Conservation (phyloP, 2,888 invertebrate genomes). For the Abscondita cerata region DNA sequence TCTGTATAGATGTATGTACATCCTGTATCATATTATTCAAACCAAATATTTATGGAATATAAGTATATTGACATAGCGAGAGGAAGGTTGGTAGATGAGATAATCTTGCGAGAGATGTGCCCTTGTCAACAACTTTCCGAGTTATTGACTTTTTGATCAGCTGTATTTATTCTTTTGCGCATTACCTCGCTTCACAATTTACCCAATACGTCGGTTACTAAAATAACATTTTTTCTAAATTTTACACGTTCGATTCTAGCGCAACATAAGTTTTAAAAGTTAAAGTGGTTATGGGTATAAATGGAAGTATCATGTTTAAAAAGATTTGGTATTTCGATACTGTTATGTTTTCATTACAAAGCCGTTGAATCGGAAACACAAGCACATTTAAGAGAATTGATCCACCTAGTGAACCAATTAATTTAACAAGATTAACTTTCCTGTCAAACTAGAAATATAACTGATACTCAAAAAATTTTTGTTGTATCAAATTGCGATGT, state of each 20-base stretch:
- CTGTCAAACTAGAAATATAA: slow-evolving; percentile 51
- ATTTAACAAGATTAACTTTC: slow-evolving; percentile 51
- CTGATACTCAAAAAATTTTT: slow-evolving; percentile 44
- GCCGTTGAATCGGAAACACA: slow-evolving; percentile 15
- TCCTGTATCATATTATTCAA: slow-evolving; percentile 34
- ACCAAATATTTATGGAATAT: slow-evolving; percentile 33
- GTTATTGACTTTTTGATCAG: slow-evolving; percentile 54
- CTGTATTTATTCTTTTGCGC: slow-evolving; percentile 51
- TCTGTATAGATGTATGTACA: slow-evolving; percentile 19
- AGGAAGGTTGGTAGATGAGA: slow-evolving; percentile 38
- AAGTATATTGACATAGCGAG: slow-evolving; percentile 33
- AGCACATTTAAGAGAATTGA: slow-evolving; percentile 14
- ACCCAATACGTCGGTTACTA: background rate
- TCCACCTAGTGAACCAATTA: slow-evolving; percentile 48
- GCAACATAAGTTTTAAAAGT: too few species aligned
- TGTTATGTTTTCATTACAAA: slow-evolving; percentile 9
- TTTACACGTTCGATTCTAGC: background rate
- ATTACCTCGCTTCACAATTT: slow-evolving; percentile 50
- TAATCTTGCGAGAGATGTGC: slow-evolving; percentile 41
- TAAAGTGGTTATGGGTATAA: too few species aligned
- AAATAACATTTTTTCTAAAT: slow-evolving; percentile 1
- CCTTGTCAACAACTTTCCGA: slow-evolving; percentile 51
- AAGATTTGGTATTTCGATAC: background rate
- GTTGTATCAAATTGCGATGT: slow-evolving; percentile 26
- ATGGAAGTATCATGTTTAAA: too few species aligned